A percentile compares a stretch with the other conserved stretches of the same genome.
These are phyloP conservation scores for Tiliqua scincoides DNA, from an alignment of 2,113 vertebrate genomes.

Conservation along the genomic window DNA sequence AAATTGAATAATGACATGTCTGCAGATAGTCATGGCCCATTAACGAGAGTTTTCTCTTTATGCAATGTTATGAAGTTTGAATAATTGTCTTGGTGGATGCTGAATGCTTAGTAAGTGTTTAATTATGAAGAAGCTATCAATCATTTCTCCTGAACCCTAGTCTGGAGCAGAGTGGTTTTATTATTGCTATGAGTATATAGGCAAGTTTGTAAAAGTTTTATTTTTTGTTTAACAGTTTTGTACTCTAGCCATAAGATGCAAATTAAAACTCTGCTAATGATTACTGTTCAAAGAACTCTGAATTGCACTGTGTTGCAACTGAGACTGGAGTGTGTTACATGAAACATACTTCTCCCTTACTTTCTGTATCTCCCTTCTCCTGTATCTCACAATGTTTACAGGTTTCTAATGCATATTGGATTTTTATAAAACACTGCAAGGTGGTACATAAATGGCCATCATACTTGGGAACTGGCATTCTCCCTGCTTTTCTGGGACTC, in stretches of 20 bases:
- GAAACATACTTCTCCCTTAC: not conserved
- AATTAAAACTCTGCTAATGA: not conserved
- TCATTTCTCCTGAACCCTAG: constrained; percentile 42
- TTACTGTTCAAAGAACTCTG: constrained; percentile 5
- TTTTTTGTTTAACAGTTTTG: constrained; percentile 28
- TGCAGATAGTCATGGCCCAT: constrained; percentile 50
- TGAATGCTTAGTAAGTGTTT: constrained; percentile 60
- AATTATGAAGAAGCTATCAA: constrained; percentile 51
- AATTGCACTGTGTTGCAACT: not conserved
- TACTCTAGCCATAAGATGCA: not conserved
- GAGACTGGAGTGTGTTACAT: not conserved
- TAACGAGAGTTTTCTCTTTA: constrained; percentile 42
- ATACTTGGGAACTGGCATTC: not conserved
- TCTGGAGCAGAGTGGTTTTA: constrained; percentile 46
- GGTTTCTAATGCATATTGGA: not conserved
- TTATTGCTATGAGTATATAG: constrained; percentile 24
- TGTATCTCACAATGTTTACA: not conserved
- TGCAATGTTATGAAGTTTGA: constrained; percentile 63
- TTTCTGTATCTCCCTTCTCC: not conserved
- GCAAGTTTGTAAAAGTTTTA: constrained; percentile 34
- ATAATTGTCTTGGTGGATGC: constrained; percentile 58
- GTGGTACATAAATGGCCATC: not conserved
- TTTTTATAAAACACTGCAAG: not conserved
- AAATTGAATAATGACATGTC: constrained; percentile 35
- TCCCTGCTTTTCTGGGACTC: not conserved